Percentiles rank a stretch among this genome's conserved stretches.
Evolutionary conservation across 2,797 vertebrate species (phyloP).

Genomic region (Pseudotriccus pelzelni): DNA sequence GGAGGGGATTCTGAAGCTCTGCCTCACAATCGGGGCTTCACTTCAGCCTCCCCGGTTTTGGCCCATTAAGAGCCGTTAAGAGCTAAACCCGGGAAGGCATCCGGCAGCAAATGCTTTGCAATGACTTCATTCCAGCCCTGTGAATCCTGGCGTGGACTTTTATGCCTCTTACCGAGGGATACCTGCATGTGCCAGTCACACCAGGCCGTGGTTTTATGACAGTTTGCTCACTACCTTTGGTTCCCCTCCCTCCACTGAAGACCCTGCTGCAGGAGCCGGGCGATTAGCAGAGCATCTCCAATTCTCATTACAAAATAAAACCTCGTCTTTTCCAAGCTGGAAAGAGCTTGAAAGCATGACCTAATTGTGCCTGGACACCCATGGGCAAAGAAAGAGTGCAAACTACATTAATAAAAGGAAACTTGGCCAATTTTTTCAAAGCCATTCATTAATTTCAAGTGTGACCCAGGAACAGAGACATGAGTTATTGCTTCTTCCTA

Average conservation of each 20-base stretch:
- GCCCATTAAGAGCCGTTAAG: not conserved
- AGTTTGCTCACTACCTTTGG: not conserved
- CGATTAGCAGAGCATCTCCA: not conserved
- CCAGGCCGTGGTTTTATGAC: not conserved
- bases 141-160: not conserved
- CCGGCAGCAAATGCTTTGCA: not conserved
- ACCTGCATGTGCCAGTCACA: not conserved
- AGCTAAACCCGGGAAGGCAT: not conserved
- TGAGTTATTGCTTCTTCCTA: not conserved
- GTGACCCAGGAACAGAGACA: not conserved
- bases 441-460: constrained; percentile 19
- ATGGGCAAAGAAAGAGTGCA: not conserved
- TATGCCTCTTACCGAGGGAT: not conserved
- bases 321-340: not conserved
- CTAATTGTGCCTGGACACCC: not conserved
- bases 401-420: not conserved
- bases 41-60: not conserved
- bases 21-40: not conserved
- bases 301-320: not conserved
- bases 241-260: not conserved
- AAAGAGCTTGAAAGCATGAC: not conserved
- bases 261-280: not conserved
- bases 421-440: not conserved
- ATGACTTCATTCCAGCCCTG: not conserved
- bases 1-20: fast-evolving